These are phyloP conservation scores for Drosophila fuyamai DNA, from an alignment of 1,140 invertebrate genomes.

Conservation along the genomic window DNA sequence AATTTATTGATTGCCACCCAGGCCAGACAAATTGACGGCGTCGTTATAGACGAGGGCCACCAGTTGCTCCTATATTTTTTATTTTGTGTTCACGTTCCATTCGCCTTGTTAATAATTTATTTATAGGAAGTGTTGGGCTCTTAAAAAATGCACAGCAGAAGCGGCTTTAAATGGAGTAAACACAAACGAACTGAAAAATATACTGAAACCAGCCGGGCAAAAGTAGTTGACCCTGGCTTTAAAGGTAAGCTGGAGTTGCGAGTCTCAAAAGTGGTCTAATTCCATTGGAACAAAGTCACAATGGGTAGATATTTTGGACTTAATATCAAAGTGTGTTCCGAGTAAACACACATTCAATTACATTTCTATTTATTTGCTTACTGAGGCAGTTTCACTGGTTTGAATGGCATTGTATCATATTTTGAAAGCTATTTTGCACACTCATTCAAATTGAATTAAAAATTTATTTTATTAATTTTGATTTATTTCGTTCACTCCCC, in stretches of 20 bases:
- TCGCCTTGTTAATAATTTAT: slow-evolving; percentile 52
- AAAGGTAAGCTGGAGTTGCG: slow-evolving; percentile 16
- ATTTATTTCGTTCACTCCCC: slow-evolving; percentile 22
- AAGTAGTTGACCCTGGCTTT: slow-evolving; percentile 58
- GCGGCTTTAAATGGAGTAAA: slow-evolving; percentile 8
- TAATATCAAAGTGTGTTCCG: slow-evolving; percentile 11
- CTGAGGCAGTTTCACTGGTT: slow-evolving; percentile 43
- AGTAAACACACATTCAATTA: slow-evolving; percentile 15
- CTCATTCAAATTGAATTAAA: slow-evolving; percentile 72
- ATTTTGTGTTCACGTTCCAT: slow-evolving; percentile 15
- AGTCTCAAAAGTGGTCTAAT: slow-evolving; percentile 16
- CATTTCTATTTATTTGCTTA: not conserved
- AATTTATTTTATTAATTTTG: slow-evolving; percentile 50
- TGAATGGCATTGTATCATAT: slow-evolving; percentile 36
- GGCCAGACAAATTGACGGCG: slow-evolving; percentile 64
- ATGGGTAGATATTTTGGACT: not conserved
- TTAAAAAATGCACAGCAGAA: slow-evolving; percentile 37
- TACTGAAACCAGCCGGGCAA: slow-evolving; percentile 47
- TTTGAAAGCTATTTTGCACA: slow-evolving; percentile 57
- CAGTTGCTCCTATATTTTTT: slow-evolving; percentile 51
- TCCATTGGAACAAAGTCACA: not conserved
- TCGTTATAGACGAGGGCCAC: slow-evolving; percentile 42
- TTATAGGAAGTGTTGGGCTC: slow-evolving; percentile 31
- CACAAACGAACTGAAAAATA: slow-evolving; percentile 10
- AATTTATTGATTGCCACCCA: slow-evolving; percentile 66